Evolutionary conservation across 2,888 invertebrate species (phyloP), one percentile per base, ranked within the genome.

Genomic region (Ephialtes manifestator): DNA sequence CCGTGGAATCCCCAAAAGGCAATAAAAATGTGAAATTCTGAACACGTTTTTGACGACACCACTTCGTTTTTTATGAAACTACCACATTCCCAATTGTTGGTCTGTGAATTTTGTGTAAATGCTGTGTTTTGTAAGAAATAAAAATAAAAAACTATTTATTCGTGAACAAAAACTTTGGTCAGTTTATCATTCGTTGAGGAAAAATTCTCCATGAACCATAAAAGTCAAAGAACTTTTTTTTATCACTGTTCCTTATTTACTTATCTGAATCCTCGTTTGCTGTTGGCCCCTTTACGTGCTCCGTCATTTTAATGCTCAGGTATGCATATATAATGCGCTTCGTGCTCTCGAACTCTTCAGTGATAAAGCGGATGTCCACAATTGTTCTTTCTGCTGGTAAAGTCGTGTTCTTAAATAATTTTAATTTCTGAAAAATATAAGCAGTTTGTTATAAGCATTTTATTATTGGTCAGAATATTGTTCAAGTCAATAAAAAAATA

Each of bases 1-100:
- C 70, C 87, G 87, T 18, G 90, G 91, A 48, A 90, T 91, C 71
- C 89, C 90, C 0, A 80, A 86, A 18, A 79, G 58, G 18, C 24
- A 11, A 31, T 79, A 48, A 82, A 63, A 68, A 13, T 39, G n/a
- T 15, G 4, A 60, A 58, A 28, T 18, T 18, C 53, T 18, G 4
- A 13, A 28, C 24, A 28, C 28, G 0, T 13, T 2, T 24, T 55
- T 24, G 2, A 24, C 10, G 24, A 55, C 20, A 11, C 28, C 55
- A 55, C 55, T 11, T 13, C 5, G 51, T 7, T 0, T 24, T 10
- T 5, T 13, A 35, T 63, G 8, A 63, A 63, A 63, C 35, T 31
- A 39, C 10, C 39, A 39, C 10, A 39, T 39, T 39, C 1, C 10
- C 10, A 39, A 39, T 39, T 39, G 1, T 10, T 39, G 39, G 10